A percentile compares a stretch with the other conserved stretches of the same genome.
Evolutionary conservation across 2,888 invertebrate species (phyloP).

Genomic region (Ichneumon xanthorius): DNA sequence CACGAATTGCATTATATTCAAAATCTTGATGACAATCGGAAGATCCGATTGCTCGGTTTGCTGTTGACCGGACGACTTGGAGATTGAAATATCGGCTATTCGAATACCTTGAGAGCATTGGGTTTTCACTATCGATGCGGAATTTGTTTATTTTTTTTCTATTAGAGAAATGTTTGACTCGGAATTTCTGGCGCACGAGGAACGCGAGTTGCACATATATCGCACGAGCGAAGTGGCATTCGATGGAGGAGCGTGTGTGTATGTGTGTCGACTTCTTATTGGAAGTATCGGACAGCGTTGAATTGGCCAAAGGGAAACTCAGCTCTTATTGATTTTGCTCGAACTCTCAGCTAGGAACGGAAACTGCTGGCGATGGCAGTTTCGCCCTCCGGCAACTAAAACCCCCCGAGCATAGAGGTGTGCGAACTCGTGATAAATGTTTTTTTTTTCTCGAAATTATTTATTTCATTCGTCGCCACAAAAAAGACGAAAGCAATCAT

Average conservation of each 20-base stretch:
- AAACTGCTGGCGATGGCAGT: background rate
- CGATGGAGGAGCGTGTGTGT: constrained; percentile 28
- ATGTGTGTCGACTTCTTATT: constrained; percentile 16
- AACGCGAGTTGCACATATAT: background rate
- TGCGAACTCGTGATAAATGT: background rate
- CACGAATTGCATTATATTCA: background rate
- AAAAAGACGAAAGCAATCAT: background rate
- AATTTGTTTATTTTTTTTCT: background rate
- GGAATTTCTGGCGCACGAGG: background rate
- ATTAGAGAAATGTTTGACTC: background rate
- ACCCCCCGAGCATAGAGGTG: background rate
- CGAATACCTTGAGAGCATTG: background rate
- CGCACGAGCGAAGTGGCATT: constrained; percentile 2
- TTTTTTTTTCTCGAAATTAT: background rate
- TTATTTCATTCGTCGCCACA: no score
- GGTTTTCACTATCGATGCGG: background rate
- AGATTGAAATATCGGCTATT: background rate
- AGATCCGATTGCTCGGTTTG: background rate
- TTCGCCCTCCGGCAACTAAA: background rate
- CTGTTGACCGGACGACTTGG: background rate
- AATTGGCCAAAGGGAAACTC: constrained; percentile 51
- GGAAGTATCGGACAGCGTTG: constrained; percentile 46
- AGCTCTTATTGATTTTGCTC: constrained; percentile 62
- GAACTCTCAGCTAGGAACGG: constrained; percentile 12
- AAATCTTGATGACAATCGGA: background rate